phyloP scores from a whole-genome alignment of 2,888 invertebrate species.

The Salpingus planirostris region DNA sequence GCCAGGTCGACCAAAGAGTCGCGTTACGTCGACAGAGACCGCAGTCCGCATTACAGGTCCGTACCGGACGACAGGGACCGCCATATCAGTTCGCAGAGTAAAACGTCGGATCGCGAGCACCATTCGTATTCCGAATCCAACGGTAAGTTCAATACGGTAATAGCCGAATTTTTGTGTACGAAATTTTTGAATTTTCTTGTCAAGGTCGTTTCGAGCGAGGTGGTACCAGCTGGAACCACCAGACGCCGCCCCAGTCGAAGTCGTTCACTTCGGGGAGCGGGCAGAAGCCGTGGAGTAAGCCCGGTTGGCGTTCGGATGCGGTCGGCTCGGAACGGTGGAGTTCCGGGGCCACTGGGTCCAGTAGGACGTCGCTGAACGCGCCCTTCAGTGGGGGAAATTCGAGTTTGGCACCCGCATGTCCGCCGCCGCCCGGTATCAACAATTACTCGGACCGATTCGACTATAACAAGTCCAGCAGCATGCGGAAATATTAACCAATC shows the following conservation, averaged over 20 bases:
- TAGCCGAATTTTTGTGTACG: too few species aligned
- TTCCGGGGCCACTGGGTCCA: conserved; percentile 10
- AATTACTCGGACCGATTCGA: conserved; percentile 35
- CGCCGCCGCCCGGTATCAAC: conserved; percentile 37
- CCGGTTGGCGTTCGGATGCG: conserved; percentile 21
- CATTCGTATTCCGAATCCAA: conserved; percentile 13
- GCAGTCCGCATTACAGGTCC: conserved; percentile 33
- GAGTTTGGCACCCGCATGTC: conserved; percentile 30
- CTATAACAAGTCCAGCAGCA: conserved; percentile 26
- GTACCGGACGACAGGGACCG: conserved; percentile 28
- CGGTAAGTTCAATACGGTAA: conserved; percentile 10
- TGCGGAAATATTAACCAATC: conserved; percentile 21
- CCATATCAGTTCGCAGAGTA: conserved; percentile 37
- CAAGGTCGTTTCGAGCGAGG: too few species aligned
- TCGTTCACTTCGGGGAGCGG: conserved; percentile 9
- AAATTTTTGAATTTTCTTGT: too few species aligned
- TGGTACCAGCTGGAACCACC: conserved; percentile 21
- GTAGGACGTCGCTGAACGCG: too few species aligned
- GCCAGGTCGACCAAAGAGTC: conserved; percentile 20
- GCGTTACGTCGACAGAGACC: conserved; percentile 31
- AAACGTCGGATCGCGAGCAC: conserved; percentile 11
- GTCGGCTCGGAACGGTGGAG: conserved; percentile 18
- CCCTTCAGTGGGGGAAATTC: too few species aligned
- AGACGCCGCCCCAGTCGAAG: conserved; percentile 15
- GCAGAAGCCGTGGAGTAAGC: conserved; percentile 20